Percentiles rank a stretch among this genome's conserved stretches.
Evolutionary conservation across 1,140 invertebrate genomes (phyloP).

Genomic region (Rhizoglyphus robini): DNA sequence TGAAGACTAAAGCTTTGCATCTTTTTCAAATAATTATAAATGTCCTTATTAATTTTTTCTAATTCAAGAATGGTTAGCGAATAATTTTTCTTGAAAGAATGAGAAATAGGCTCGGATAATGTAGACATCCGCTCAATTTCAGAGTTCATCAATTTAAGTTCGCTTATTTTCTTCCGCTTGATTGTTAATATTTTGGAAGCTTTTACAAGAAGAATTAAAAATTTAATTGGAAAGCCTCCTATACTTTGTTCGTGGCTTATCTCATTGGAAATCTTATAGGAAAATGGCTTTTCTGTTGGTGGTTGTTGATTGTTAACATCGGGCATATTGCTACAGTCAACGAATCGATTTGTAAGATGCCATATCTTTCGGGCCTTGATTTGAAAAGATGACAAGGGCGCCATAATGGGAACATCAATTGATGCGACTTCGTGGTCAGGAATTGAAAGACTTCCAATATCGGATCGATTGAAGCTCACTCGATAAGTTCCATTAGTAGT

Average conservation of each 20-base stretch:
- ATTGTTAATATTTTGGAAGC: slow-evolving; percentile 68
- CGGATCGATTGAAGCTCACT: slow-evolving; percentile 84
- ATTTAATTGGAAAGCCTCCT: slow-evolving; percentile 66
- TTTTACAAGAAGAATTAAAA: slow-evolving; percentile 70
- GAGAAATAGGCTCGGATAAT: slow-evolving; percentile 49
- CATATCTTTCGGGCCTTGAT: slow-evolving; percentile 55
- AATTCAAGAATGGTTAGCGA: slow-evolving; percentile 75
- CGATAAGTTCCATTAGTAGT: slow-evolving; percentile 93
- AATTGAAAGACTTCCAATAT: slow-evolving; percentile 86
- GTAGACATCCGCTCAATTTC: slow-evolving; percentile 60
- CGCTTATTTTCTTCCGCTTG: slow-evolving; percentile 65
- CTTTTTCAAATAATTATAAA: slow-evolving; percentile 67
- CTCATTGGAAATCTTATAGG: not conserved
- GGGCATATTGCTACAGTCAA: slow-evolving; percentile 20
- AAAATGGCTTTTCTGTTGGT: not conserved
- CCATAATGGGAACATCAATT: slow-evolving; percentile 76
- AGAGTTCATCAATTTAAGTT: slow-evolving; percentile 71
- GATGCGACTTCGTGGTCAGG: slow-evolving; percentile 92
- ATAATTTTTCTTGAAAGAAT: slow-evolving; percentile 79
- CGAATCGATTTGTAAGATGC: slow-evolving; percentile 19
- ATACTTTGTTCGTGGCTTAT: slow-evolving; percentile 39
- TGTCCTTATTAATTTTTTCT: slow-evolving; percentile 75
- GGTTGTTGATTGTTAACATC: not conserved
- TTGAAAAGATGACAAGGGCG: slow-evolving; percentile 69
- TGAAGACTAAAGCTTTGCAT: slow-evolving; percentile 70